These are phyloP conservation scores for Cryptotermes secundus DNA, from an alignment of 1,140 invertebrate genomes.

Conservation along the genomic window DNA sequence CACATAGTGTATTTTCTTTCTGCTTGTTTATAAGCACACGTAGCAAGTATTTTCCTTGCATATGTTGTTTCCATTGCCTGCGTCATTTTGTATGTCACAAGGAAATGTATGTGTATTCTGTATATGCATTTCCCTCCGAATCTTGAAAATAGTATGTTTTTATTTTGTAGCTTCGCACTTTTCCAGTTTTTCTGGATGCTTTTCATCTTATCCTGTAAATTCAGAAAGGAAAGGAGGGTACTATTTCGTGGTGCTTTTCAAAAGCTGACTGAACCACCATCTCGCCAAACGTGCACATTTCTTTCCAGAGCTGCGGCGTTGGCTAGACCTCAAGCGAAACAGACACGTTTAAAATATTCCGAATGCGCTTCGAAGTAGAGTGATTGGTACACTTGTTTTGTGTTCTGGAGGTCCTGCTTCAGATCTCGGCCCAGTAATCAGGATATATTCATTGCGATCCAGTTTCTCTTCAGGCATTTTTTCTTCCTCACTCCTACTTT, in stretches of 20 bases:
- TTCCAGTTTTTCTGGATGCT: neutral
- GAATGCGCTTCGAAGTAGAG: too few species aligned
- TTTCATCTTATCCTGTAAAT: neutral
- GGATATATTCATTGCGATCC: too few species aligned
- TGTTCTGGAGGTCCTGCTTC: too few species aligned
- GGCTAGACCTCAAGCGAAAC: too few species aligned
- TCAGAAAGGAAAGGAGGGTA: neutral
- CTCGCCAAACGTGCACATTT: neutral
- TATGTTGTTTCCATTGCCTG: neutral
- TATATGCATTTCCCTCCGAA: neutral
- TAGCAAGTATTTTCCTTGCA: neutral
- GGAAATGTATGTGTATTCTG: too few species aligned
- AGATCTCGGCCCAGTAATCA: too few species aligned
- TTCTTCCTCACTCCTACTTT: too few species aligned
- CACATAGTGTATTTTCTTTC: neutral
- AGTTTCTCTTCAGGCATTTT: too few species aligned
- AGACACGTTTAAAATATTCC: too few species aligned
- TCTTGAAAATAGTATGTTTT: neutral
- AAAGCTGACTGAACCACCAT: neutral
- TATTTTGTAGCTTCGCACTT: neutral
- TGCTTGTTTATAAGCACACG: neutral
- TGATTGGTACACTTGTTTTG: too few species aligned
- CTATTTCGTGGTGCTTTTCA: neutral
- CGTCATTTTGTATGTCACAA: neutral
- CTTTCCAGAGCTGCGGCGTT: neutral